phyloP scores from a whole-genome alignment of 2,888 invertebrate species.

The Lochmaea capreae region DNA sequence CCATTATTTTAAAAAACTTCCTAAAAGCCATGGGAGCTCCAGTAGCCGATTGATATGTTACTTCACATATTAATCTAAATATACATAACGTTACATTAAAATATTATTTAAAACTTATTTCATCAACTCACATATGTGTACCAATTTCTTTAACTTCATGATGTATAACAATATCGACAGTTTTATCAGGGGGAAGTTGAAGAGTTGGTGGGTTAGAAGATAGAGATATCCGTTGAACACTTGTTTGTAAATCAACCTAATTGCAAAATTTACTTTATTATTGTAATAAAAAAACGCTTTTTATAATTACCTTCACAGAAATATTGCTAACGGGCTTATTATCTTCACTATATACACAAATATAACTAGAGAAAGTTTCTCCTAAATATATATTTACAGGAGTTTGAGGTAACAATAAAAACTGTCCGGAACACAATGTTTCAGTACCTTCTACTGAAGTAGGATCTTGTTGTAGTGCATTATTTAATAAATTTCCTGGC shows the following conservation, averaged over 20 bases:
- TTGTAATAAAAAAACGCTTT: neutral
- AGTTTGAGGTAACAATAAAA: constrained; percentile 93
- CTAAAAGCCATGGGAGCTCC: constrained; percentile 86
- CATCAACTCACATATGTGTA: constrained; percentile 86
- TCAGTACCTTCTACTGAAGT: constrained; percentile 86
- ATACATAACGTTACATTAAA: neutral
- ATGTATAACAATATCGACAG: constrained; percentile 94
- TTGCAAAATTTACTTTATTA: constrained; percentile 18
- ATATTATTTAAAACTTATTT: constrained; percentile 4
- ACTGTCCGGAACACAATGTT: constrained; percentile 87
- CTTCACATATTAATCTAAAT: constrained; percentile 92
- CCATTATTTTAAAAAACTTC: constrained; percentile 98
- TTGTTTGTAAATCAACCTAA: constrained; percentile 93
- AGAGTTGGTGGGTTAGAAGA: constrained; percentile 75
- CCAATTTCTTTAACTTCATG: constrained; percentile 99
- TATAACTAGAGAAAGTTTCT: constrained; percentile 97
- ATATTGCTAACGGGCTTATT: constrained; percentile 85
- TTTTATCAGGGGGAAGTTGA: constrained; percentile 80
- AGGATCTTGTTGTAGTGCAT: constrained; percentile 83
- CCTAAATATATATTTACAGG: constrained; percentile 98
- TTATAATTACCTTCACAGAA: constrained; percentile 75
- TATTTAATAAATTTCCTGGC: constrained; percentile 83
- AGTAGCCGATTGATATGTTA: constrained; percentile 84
- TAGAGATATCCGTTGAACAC: constrained; percentile 86
- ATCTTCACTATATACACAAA: constrained; percentile 97